Evolutionary conservation across 2,888 invertebrate genomes (phyloP), one percentile per base, ranked within the genome.

Genomic region (Spilosoma lubricipeda): DNA sequence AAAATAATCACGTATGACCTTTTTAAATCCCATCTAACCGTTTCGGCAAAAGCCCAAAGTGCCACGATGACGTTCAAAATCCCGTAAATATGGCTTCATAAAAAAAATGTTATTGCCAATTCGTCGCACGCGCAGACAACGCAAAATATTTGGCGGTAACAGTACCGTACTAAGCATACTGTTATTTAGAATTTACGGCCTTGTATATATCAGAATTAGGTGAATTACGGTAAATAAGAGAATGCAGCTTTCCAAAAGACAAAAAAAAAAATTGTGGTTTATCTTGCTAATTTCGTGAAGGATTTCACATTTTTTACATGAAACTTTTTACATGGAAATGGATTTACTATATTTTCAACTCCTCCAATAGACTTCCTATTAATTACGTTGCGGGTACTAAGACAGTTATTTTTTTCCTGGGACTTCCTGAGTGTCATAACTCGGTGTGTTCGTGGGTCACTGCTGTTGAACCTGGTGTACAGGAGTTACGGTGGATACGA

Each of bases 201-300:
- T 68, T 75, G 66, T 27, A 36, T 72, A 76, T 71, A 83, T 85
- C 76, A 78, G 80, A 85, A 82, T 82, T 84, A 84, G 75, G 69
- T 63, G 64, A 74, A 70, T 72, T 74, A 72, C 72, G 71, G 74
- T 56, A 71, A 18, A 63, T 36, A 39, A 67, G 66, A 67, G 27
- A 59, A 27, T 18, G 18, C 63, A 15, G 63, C 27, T 30, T 30
- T 63, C 15, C 20, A 48, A 45, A 45, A 15, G 13, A 15, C 45
- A 45, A 15, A 2, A 45, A 45, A 45, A 33, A 33, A 36, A 36
- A 36, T 36, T 7, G 36, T 36, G 36, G 36, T 36, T 7, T 36
- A 7, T 36, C 36, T 36, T 36, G 36, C 0, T 36, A 3, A 36
- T 36, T 36, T 36, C 36, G 36, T 36, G 36, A n/a, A n/a, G n/a